Conservation (phyloP, 2,113 vertebrate genomes). For the Callocephalon fimbriatum region DNA sequence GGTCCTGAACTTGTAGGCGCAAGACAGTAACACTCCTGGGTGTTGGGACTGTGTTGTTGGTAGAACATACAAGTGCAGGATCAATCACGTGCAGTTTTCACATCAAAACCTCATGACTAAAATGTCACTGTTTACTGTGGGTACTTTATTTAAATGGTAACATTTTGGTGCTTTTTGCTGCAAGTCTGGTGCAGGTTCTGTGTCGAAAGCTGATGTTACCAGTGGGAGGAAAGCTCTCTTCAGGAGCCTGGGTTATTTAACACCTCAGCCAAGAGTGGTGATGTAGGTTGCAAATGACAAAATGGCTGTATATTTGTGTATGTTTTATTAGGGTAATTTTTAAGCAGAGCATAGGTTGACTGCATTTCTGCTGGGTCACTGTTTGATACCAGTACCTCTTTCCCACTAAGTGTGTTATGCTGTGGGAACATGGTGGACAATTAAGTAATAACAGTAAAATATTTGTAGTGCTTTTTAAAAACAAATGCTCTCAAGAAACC, state of each 20-base stretch:
- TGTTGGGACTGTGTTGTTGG: background rate
- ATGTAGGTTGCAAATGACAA: background rate
- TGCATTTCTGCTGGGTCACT: background rate
- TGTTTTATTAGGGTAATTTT: background rate
- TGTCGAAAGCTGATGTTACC: background rate
- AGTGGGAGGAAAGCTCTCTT: background rate
- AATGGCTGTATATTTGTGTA: background rate
- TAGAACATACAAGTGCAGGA: background rate
- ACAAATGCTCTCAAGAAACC: background rate
- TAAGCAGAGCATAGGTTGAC: background rate
- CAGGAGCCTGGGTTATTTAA: background rate
- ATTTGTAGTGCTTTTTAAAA: background rate
- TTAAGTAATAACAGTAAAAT: background rate
- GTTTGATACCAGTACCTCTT: background rate
- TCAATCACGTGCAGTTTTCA: background rate
- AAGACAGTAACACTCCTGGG: background rate
- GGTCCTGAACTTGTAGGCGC: background rate
- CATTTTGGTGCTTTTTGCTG: background rate
- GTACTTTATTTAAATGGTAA: background rate
- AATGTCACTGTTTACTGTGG: background rate
- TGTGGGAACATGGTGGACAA: background rate
- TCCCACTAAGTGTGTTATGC: background rate
- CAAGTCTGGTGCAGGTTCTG: background rate
- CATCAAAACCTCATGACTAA: background rate
- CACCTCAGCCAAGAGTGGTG: background rate